These are phyloP conservation scores for Prenolepis imparis DNA, from an alignment of 2,888 invertebrate genomes.

Conservation along the genomic window DNA sequence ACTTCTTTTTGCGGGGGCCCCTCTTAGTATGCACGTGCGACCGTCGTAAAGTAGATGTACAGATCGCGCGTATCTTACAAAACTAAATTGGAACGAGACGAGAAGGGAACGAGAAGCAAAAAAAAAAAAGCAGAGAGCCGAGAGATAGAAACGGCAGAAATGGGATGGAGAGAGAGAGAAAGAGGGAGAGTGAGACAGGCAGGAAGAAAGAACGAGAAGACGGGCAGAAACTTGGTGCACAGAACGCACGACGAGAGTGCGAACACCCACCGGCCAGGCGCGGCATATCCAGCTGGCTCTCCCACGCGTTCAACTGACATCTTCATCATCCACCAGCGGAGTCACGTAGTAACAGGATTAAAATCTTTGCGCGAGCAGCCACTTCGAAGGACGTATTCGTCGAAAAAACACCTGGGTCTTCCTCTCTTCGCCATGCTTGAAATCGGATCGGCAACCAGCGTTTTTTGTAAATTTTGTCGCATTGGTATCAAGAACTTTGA, in stretches of 20 bases:
- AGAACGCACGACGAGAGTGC: slow-evolving; percentile 74
- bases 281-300: slow-evolving; percentile 80
- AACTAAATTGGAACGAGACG: slow-evolving; percentile 76
- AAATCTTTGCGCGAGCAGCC: slow-evolving; percentile 63
- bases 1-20: slow-evolving; percentile 66
- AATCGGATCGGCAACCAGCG: slow-evolving; percentile 39
- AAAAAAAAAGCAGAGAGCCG: slow-evolving; percentile 52
- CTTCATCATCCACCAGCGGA: slow-evolving; percentile 81
- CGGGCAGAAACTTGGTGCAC: slow-evolving; percentile 53
- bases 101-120: slow-evolving; percentile 57
- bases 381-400: slow-evolving; percentile 47
- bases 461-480: slow-evolving; percentile 17
- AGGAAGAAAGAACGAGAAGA: slow-evolving; percentile 40
- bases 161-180: neutral
- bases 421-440: slow-evolving; percentile 34
- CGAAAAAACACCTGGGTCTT: slow-evolving; percentile 57
- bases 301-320: slow-evolving; percentile 83
- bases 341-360: slow-evolving; percentile 72
- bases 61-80: slow-evolving; percentile 77
- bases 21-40: slow-evolving; percentile 73
- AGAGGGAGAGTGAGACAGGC: slow-evolving; percentile 21
- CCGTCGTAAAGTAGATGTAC: slow-evolving; percentile 77
- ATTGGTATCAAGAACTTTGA: neutral
- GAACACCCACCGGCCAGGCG: slow-evolving; percentile 80
- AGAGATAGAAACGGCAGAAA: slow-evolving; percentile 57